Conservation (phyloP, 2,888 invertebrate species). For the Taphrorychus bicolor region DNA sequence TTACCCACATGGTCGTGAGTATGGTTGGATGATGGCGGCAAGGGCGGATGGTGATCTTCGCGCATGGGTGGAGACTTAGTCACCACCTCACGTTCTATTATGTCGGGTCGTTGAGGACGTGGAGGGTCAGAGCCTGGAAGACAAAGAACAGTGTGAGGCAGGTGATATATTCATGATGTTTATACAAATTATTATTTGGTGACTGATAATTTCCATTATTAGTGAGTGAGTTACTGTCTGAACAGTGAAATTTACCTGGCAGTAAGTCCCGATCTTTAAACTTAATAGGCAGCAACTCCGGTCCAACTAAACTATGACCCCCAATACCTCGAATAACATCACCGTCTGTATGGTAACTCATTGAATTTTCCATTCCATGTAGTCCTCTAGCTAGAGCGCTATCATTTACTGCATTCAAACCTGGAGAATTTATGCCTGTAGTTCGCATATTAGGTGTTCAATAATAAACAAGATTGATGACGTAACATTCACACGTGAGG, state of each 20-base stretch:
- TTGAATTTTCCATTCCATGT: conserved; percentile 72
- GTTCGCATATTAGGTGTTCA: too few relatives aligned
- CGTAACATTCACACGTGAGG: too few relatives aligned
- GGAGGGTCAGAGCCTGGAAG: conserved; percentile 71
- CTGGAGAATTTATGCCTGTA: too few relatives aligned
- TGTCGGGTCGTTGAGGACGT: conserved; percentile 88
- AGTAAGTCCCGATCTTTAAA: conserved; percentile 86
- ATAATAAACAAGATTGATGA: too few relatives aligned
- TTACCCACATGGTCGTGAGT: conserved; percentile 77
- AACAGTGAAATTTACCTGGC: too few relatives aligned
- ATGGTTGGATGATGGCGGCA: conserved; percentile 77
- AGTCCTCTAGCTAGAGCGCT: conserved; percentile 72
- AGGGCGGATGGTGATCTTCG: conserved; percentile 80
- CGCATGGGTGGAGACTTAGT: conserved; percentile 82
- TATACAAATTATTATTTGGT: too few relatives aligned
- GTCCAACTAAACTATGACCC: conserved; percentile 80
- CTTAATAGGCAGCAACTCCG: conserved; percentile 87
- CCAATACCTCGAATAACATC: conserved; percentile 78
- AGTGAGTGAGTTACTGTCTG: too few relatives aligned
- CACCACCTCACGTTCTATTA: conserved; percentile 89
- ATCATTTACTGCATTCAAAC: conserved; percentile 66
- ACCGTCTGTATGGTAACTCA: conserved; percentile 76
- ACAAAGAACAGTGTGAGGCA: too few relatives aligned
- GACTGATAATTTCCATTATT: too few relatives aligned
- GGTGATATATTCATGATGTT: too few relatives aligned